These are phyloP conservation scores for Oxyteleia sp. DNA, from an alignment of 2,888 invertebrate genomes.

Conservation along the genomic window DNA sequence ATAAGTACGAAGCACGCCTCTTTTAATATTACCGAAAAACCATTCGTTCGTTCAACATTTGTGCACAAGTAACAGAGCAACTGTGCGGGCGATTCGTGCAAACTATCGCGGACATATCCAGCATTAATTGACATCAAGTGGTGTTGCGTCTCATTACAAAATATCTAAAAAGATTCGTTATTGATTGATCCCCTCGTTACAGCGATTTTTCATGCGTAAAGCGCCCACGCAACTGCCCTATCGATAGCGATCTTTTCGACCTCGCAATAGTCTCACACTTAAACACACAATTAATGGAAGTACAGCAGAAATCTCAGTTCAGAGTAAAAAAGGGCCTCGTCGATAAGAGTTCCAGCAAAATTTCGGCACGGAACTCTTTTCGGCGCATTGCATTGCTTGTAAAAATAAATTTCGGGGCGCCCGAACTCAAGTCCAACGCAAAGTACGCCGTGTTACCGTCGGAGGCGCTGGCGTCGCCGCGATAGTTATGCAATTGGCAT, in stretches of 20 bases:
- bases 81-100: slow-evolving; percentile 12
- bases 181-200: slow-evolving; percentile 37
- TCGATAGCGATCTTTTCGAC: slow-evolving; percentile 24
- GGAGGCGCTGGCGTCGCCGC: background rate
- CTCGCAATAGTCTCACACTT: slow-evolving; percentile 66
- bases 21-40: slow-evolving; percentile 19
- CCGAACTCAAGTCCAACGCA: background rate
- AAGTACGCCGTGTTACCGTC: background rate
- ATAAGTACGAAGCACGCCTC: slow-evolving; percentile 61
- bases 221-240: slow-evolving; percentile 18
- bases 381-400: slow-evolving; percentile 12
- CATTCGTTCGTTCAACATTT: slow-evolving; percentile 14
- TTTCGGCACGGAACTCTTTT: background rate
- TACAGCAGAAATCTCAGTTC: slow-evolving; percentile 68
- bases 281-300: slow-evolving; percentile 77
- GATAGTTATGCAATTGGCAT: background rate
- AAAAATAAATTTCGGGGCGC: slow-evolving; percentile 37
- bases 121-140: slow-evolving; percentile 54
- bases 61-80: slow-evolving; percentile 4
- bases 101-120: slow-evolving; percentile 20
- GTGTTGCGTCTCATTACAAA: slow-evolving; percentile 36
- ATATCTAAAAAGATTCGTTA: slow-evolving; percentile 36
- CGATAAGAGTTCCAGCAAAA: slow-evolving; percentile 1
- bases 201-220: slow-evolving; percentile 4
- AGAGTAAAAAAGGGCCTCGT: slow-evolving; percentile 27